These are phyloP conservation scores for Drosophila acutilabella DNA, from an alignment of 2,888 invertebrate genomes.

Conservation along the genomic window DNA sequence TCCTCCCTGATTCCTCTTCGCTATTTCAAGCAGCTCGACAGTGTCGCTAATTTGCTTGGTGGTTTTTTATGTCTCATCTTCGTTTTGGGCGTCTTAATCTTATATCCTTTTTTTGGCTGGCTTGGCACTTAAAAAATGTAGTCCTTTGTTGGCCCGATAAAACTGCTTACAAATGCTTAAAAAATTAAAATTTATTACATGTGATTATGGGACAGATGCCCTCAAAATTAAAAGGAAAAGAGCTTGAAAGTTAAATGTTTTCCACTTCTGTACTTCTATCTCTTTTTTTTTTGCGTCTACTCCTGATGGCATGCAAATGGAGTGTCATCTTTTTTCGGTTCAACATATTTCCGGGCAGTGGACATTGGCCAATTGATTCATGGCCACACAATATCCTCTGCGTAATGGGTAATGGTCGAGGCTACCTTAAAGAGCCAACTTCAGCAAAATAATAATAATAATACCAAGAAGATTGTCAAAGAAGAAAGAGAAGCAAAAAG, in stretches of 20 bases:
- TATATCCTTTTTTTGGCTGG: conserved; percentile 72
- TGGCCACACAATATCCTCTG: conserved; percentile 78
- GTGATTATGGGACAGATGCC: conserved; percentile 64
- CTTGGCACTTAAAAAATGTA: conserved; percentile 75
- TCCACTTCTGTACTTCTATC: not conserved
- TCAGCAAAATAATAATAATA: conserved; percentile 63
- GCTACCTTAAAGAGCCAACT: conserved; percentile 72
- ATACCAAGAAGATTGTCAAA: conserved; percentile 7
- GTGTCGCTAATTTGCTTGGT: conserved; percentile 75
- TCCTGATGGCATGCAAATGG: conserved; percentile 61
- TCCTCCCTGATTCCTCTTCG: conserved; percentile 23
- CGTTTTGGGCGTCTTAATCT: conserved; percentile 74
- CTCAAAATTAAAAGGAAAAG: not conserved
- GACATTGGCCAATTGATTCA: conserved; percentile 79
- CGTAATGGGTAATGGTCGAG: conserved; percentile 66
- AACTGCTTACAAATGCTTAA: conserved; percentile 82
- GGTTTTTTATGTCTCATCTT: conserved; percentile 71
- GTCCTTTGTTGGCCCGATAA: conserved; percentile 78
- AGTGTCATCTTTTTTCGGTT: conserved; percentile 59
- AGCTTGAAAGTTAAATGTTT: conserved; percentile 14
- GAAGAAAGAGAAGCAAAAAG: conserved; percentile 48
- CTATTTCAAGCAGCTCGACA: conserved; percentile 5
- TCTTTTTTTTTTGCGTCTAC: too few species aligned
- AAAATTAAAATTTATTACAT: conserved; percentile 83
- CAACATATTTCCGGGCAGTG: conserved; percentile 74